Evolutionary conservation across 92 coral and sea anemone genomes (phyloP).

Genomic region (Phenganax marumi): DNA sequence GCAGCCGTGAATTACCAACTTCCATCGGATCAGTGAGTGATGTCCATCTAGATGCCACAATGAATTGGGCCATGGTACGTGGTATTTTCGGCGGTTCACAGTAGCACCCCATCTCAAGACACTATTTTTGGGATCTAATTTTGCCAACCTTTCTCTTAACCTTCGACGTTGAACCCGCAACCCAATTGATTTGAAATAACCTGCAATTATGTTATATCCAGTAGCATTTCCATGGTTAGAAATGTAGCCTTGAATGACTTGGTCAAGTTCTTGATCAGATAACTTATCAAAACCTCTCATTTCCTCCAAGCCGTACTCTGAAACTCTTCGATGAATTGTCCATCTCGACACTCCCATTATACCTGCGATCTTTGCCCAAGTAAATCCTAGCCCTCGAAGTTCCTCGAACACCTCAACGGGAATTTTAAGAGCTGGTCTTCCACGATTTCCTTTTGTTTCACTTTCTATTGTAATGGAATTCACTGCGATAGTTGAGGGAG

Average conservation of each 20-base stretch:
- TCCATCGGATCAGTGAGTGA: constrained; percentile 54
- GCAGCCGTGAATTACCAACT: constrained; percentile 55
- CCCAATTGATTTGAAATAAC: constrained; percentile 36
- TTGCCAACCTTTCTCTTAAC: constrained; percentile 27
- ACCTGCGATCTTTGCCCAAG: not conserved
- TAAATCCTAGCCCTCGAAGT: not conserved
- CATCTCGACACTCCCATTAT: constrained; percentile 4
- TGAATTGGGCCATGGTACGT: constrained; percentile 60
- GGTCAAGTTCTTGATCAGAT: constrained; percentile 36
- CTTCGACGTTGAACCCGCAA: constrained; percentile 20
- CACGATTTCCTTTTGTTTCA: not conserved
- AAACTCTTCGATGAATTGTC: not conserved
- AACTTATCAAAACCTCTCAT: not conserved
- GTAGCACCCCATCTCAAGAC: constrained; percentile 51
- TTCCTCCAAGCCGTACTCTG: not conserved
- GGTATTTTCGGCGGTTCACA: constrained; percentile 48
- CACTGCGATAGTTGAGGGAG: no score
- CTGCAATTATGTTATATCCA: constrained; percentile 35
- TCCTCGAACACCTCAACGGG: constrained; percentile 3
- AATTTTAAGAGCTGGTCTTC: not conserved
- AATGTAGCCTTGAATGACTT: constrained; percentile 5
- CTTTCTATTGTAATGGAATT: no score
- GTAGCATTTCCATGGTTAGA: constrained; percentile 38
- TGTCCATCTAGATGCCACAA: no score
- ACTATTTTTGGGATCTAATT: constrained; percentile 60